Conservation (phyloP, 2,113 vertebrate genomes). For the Tricholaema leucomelas region DNA sequence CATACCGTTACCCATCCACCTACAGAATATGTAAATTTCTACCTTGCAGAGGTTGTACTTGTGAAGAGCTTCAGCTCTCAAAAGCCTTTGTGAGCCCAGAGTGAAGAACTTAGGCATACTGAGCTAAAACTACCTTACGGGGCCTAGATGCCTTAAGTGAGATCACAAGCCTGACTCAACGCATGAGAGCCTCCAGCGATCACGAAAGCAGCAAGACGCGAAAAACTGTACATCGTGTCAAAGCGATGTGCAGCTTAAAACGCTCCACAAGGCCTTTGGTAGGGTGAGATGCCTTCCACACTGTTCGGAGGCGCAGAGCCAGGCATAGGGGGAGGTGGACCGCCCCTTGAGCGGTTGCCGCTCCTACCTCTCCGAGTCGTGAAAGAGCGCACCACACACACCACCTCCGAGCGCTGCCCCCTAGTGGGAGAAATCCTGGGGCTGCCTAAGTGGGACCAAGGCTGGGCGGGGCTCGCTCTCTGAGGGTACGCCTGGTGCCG, state of each 20-base stretch:
- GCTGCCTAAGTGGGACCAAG: too few relatives aligned
- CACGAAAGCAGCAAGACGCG: not conserved
- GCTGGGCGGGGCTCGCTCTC: not conserved
- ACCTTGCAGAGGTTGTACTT: accelerated
- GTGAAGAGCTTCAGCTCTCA: not conserved
- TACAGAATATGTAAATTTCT: not conserved
- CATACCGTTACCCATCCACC: not conserved
- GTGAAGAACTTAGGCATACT: accelerated
- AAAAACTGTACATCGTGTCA: accelerated
- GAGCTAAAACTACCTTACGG: not conserved
- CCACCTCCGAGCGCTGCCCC: not conserved
- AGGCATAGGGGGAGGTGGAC: not conserved
- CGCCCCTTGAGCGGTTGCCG: not conserved
- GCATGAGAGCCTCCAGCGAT: accelerated
- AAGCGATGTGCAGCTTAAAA: accelerated
- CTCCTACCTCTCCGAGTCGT: accelerated
- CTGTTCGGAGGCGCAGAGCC: accelerated
- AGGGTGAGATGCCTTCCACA: too few relatives aligned
- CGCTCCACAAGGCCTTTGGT: accelerated
- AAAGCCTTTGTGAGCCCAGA: not conserved
- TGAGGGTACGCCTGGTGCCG: too few relatives aligned
- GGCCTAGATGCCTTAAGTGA: not conserved
- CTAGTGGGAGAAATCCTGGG: not conserved
- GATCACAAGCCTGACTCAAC: not conserved
- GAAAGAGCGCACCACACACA: not conserved